Evolutionary conservation across 1,140 invertebrate genomes (phyloP).

Genomic region (Polypedilum pembai): DNA sequence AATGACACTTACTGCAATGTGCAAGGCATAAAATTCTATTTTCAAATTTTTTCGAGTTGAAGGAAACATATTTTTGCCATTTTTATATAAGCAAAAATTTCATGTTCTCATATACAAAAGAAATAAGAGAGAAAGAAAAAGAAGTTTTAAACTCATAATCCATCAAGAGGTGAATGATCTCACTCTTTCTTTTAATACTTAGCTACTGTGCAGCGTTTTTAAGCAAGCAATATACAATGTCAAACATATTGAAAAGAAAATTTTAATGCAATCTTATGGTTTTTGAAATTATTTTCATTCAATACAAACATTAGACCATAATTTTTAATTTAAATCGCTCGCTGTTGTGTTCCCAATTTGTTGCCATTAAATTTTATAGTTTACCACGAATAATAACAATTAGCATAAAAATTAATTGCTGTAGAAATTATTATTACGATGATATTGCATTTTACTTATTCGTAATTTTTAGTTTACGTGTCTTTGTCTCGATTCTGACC

Average conservation of each 20-base stretch:
- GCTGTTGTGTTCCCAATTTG: no score
- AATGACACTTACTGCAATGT: not conserved
- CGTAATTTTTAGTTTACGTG: not conserved
- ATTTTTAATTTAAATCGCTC: no score
- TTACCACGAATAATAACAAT: constrained; percentile 6
- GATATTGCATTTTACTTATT: not conserved
- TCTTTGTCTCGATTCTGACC: no score
- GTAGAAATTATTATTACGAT: not conserved
- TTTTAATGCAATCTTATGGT: no score
- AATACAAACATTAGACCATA: no score
- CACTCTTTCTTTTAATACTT: not conserved
- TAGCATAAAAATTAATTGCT: constrained; percentile 19
- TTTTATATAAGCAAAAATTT: no score
- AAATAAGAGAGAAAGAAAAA: not conserved
- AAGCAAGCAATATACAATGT: not conserved
- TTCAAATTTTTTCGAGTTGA: no score
- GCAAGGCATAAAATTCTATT: no score
- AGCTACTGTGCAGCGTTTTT: not conserved
- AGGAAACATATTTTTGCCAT: no score
- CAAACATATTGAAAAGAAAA: not conserved
- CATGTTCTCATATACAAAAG: not conserved
- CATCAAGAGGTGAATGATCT: constrained; percentile 16
- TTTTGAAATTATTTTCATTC: no score
- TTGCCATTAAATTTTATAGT: not conserved
- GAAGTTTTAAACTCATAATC: constrained; percentile 9